phyloP scores from a whole-genome alignment of 2,797 vertebrate species.

The Euthynnus affinis region DNA sequence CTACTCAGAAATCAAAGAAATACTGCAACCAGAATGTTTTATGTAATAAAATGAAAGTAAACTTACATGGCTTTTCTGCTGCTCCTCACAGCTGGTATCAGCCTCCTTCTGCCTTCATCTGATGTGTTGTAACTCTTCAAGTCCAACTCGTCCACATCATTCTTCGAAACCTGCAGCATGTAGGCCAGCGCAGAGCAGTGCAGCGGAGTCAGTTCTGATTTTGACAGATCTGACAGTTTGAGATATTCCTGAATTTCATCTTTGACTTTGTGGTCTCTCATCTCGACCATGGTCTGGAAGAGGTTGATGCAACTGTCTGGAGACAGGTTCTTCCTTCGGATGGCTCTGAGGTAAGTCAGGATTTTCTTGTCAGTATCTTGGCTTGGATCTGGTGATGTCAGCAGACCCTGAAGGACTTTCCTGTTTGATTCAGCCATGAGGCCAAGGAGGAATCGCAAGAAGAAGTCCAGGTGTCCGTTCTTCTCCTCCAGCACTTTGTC shows the following conservation, averaged over 20 bases:
- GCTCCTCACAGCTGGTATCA: constrained; percentile 68
- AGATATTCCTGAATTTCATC: constrained; percentile 63
- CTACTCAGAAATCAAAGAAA: neutral
- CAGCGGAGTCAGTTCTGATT: constrained; percentile 36
- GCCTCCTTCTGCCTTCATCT: constrained; percentile 60
- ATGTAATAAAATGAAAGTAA: neutral
- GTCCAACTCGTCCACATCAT: constrained; percentile 35
- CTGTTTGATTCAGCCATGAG: constrained; percentile 56
- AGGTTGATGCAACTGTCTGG: constrained; percentile 58
- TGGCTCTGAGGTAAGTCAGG: constrained; percentile 52
- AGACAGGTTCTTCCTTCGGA: constrained; percentile 51
- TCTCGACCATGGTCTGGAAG: constrained; percentile 67
- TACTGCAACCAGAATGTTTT: too few relatives aligned
- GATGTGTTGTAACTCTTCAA: constrained; percentile 68
- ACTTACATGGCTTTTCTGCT: constrained; percentile 67
- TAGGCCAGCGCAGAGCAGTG: constrained; percentile 71
- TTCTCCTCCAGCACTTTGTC: constrained; percentile 61
- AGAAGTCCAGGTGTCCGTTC: constrained; percentile 55
- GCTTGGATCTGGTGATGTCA: constrained; percentile 1
- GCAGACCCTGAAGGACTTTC: constrained; percentile 45
- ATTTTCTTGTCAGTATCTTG: constrained; percentile 54
- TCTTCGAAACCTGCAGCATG: constrained; percentile 55
- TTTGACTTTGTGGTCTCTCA: constrained; percentile 72
- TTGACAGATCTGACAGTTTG: neutral
- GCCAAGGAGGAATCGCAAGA: constrained; percentile 64